Evolutionary conservation across 37 sponge, comb jelly and placozoan genomes (phyloP), one percentile per base, ranked within the genome.

Genomic region (Lycopodina hypogea): DNA sequence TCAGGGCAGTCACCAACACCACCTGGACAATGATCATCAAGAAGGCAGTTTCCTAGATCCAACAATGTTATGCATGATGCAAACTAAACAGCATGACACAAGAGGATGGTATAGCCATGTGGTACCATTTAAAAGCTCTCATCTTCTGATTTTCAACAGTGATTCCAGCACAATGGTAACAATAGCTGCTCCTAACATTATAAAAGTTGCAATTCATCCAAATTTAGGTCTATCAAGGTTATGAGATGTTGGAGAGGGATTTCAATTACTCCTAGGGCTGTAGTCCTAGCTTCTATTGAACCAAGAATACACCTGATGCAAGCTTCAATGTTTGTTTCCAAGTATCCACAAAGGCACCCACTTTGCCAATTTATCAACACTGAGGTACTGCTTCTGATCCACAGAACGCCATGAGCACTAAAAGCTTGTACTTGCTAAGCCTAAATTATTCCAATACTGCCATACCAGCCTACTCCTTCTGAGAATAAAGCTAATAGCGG

Each of bases 41-140:
- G 33, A 97, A 95, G 69, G 99, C 99, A 2, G 78, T 81, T 3
- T 95, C 99, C 22, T 97, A 95, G 6, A 97, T 81, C 99, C 99
- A 97, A 2, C 94, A 9, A 78, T 85, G 45, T 56, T 42, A 56
- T 73, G 50, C 19, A 21, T 7, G 2, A 67, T 36, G 29, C 8
- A 67, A 18, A 35, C 3, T 3, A 67, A 67, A 2, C 29, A n/a
- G 19, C 18, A 53, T 23, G 9, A 62, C n/a, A 9, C 4, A 30
- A 36, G 6, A 35, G 9, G 26, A 15, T 30, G 8, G 3, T 18
- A 36, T 36, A 26, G 37, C 6, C 3, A 4, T 34, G 29, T 28
- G 68, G 3, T 67, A 28, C 36, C 9, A 4, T 30, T 67, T 32
- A 37, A 4, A 4, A 1, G 3, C 37, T 41, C 30, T 73, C 34